phyloP scores from a whole-genome alignment of 37 sponge, comb jelly and placozoan genomes.

The Beroe ovata region DNA sequence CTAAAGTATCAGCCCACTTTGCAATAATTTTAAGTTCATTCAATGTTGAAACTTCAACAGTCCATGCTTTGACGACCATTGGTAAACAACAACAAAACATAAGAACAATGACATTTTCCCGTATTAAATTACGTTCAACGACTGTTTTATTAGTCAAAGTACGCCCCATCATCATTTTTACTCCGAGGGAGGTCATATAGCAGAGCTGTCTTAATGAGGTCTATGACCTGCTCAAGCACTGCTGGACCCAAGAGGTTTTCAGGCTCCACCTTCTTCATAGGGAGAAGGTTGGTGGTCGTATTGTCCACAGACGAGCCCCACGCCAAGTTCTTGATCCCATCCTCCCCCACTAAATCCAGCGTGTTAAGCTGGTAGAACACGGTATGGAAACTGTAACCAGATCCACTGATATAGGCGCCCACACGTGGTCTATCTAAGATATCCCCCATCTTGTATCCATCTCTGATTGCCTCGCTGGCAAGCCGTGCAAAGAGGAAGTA shows the following conservation, averaged over 20 bases:
- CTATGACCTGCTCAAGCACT: slow-evolving; percentile 15
- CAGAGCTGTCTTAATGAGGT: neutral
- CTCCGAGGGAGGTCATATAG: slow-evolving; percentile 5
- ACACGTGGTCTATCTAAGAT: slow-evolving; percentile 1
- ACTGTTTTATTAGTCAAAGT: neutral
- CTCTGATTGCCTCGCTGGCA: slow-evolving; percentile 31
- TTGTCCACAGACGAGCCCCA: slow-evolving; percentile 31
- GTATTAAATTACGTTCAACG: too few relatives aligned
- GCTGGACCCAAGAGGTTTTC: slow-evolving; percentile 51
- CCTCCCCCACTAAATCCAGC: neutral
- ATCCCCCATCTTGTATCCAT: slow-evolving; percentile 2
- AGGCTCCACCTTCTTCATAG: slow-evolving; percentile 15
- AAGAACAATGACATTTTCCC: neutral
- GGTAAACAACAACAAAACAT: neutral
- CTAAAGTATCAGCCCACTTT: too few relatives aligned
- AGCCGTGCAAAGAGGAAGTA: slow-evolving; percentile 61
- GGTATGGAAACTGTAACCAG: slow-evolving; percentile 19
- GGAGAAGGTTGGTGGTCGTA: slow-evolving; percentile 7
- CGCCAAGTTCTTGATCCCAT: slow-evolving; percentile 58
- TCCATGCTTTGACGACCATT: too few relatives aligned
- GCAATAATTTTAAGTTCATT: too few relatives aligned
- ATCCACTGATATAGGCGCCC: slow-evolving; percentile 31
- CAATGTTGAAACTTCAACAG: too few relatives aligned
- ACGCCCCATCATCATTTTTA: neutral
- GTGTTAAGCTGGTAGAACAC: slow-evolving; percentile 65